Evolutionary conservation across 2,113 vertebrate genomes (phyloP).

Genomic region (Lampris incognitus): DNA sequence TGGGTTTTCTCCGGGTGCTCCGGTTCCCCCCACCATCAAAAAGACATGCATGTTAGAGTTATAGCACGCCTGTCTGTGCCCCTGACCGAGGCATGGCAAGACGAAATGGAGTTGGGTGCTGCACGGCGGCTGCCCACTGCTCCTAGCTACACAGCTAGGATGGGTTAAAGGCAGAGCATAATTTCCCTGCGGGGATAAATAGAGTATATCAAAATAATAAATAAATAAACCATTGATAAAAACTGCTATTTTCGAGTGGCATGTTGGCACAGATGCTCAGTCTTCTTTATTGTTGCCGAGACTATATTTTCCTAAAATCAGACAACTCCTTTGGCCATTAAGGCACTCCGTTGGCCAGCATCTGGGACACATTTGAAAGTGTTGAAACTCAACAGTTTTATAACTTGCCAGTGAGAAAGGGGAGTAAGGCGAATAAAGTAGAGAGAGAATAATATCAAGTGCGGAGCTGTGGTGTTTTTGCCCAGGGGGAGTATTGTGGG

Average conservation of each 20-base stretch:
- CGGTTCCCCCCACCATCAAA: no score
- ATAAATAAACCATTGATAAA: no score
- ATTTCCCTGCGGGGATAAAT: no score
- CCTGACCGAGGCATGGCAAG: no score
- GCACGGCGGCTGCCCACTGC: no score
- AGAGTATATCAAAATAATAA: no score
- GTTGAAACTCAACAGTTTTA: conserved; percentile 6
- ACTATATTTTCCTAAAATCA: conserved; percentile 35
- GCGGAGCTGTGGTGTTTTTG: conserved; percentile 46
- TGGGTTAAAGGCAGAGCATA: no score
- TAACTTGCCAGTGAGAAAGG: background rate
- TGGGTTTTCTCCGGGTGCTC: no score
- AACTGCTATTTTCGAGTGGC: conserved; percentile 20
- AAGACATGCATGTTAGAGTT: no score
- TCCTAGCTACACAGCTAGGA: no score
- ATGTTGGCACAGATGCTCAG: conserved; percentile 29
- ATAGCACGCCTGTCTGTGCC: no score
- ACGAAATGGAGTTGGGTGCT: no score
- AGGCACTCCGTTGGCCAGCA: background rate
- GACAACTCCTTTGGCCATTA: conserved; percentile 35
- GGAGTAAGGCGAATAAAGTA: conserved; percentile 10
- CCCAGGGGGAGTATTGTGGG: conserved; percentile 22
- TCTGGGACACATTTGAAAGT: conserved; percentile 29
- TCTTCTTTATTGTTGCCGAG: conserved; percentile 37
- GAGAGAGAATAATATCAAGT: conserved; percentile 41